Percentiles rank a stretch among this genome's conserved stretches.
Evolutionary conservation across 1,140 invertebrate species (phyloP).

Genomic region (Lamellibrachia luymesi): DNA sequence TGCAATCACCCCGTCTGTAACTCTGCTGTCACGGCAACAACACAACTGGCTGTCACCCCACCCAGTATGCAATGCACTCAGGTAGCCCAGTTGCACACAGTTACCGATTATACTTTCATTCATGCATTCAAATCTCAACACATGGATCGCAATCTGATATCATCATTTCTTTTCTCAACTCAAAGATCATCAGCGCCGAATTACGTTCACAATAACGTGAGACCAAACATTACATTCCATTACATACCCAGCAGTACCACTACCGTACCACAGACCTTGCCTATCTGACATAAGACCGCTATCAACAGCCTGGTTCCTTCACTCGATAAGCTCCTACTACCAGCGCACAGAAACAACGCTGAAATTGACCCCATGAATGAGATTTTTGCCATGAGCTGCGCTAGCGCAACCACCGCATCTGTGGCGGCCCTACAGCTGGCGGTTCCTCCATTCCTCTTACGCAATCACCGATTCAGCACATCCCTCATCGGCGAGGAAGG

Average conservation of each 20-base stretch:
- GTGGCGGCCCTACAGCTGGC: background rate
- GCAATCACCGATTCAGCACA: background rate
- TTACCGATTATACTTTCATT: background rate
- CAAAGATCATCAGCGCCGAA: background rate
- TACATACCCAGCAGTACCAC: background rate
- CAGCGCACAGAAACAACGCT: background rate
- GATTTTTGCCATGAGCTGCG: background rate
- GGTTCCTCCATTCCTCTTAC: background rate
- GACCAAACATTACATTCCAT: background rate
- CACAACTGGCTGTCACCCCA: background rate
- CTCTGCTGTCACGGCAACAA: background rate
- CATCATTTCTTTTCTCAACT: background rate
- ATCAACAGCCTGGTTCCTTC: background rate
- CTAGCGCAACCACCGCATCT: background rate
- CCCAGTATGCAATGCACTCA: background rate
- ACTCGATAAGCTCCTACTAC: background rate
- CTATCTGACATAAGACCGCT: background rate
- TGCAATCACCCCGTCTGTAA: background rate
- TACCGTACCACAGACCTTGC: background rate
- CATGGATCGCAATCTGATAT: background rate
- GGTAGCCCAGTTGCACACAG: background rate
- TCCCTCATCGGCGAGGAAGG: background rate
- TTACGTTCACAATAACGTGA: background rate
- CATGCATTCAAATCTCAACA: background rate
- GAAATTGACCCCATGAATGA: constrained; percentile 4